These are phyloP conservation scores for Aspidiotus destructor DNA, from an alignment of 2,888 invertebrate genomes.

Conservation along the genomic window DNA sequence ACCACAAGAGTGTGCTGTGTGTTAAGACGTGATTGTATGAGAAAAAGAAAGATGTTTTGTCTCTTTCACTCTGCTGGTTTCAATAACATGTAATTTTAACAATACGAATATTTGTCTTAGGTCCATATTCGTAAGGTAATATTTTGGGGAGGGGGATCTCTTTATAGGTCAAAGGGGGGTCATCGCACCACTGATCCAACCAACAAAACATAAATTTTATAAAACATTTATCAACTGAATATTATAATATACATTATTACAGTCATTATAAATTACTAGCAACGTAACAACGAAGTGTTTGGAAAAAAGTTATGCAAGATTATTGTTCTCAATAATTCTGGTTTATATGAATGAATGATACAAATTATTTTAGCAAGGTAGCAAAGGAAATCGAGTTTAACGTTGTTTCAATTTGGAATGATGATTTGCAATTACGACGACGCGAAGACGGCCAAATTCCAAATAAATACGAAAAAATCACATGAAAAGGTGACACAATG, in stretches of 20 bases:
- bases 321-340: slow-evolving; percentile 8
- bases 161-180: too few species aligned
- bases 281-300: slow-evolving; percentile 3
- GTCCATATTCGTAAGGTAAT: too few species aligned
- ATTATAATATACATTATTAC: neutral
- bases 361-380: neutral
- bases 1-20: too few species aligned
- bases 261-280: neutral
- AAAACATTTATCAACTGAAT: neutral
- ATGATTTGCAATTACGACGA: neutral
- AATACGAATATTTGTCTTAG: too few species aligned
- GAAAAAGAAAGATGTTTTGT: too few species aligned
- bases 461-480: neutral
- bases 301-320: neutral
- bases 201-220: neutral
- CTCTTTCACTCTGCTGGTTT: too few species aligned
- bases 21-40: too few species aligned
- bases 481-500: too few species aligned
- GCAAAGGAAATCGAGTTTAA: neutral
- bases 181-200: too few species aligned
- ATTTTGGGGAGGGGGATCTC: too few species aligned
- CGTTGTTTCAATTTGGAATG: neutral
- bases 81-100: too few species aligned
- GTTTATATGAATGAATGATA: neutral
- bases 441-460: neutral